phyloP scores from a whole-genome alignment of 2,888 invertebrate species.

The Nephrocerus scutellatus region DNA sequence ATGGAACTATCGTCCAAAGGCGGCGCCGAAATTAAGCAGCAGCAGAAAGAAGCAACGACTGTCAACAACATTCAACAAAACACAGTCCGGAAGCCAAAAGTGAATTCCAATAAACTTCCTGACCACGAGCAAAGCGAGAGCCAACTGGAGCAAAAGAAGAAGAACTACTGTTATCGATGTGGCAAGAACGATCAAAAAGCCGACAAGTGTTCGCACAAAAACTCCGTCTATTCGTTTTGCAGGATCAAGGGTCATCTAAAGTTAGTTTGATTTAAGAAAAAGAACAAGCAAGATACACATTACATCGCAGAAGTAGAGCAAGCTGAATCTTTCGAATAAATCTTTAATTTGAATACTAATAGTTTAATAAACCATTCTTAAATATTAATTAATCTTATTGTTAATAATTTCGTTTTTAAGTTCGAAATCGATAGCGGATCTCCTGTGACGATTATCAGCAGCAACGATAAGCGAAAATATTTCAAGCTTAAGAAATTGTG shows the following conservation, averaged over 20 bases:
- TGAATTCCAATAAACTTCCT: no score
- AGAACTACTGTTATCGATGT: conserved; percentile 8
- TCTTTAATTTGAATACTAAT: conserved; percentile 7
- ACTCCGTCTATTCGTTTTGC: conserved; percentile 3
- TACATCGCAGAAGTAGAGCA: conserved; percentile 6
- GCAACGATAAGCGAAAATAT: background rate
- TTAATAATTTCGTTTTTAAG: conserved; percentile 3
- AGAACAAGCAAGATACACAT: conserved; percentile 7
- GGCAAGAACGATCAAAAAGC: conserved; percentile 9
- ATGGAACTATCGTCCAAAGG: conserved; percentile 10
- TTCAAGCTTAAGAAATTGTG: background rate
- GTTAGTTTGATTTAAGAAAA: conserved; percentile 5
- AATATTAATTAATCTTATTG: conserved; percentile 12
- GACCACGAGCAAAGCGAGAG: no score
- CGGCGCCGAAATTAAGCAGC: conserved; percentile 9
- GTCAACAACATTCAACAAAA: conserved; percentile 7
- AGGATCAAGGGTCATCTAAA: conserved; percentile 8
- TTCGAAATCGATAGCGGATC: no score
- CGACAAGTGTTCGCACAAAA: conserved; percentile 6
- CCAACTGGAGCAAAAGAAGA: conserved; percentile 4
- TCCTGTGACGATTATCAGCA: conserved; percentile 3
- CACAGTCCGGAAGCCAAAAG: no score
- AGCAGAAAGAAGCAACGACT: conserved; percentile 3
- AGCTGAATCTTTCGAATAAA: conserved; percentile 10
- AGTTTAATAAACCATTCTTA: conserved; percentile 6